A percentile compares a stretch with the other conserved stretches of the same genome.
Conservation (phyloP, 2,888 invertebrate genomes). For the Drosophila quinaria region DNA sequence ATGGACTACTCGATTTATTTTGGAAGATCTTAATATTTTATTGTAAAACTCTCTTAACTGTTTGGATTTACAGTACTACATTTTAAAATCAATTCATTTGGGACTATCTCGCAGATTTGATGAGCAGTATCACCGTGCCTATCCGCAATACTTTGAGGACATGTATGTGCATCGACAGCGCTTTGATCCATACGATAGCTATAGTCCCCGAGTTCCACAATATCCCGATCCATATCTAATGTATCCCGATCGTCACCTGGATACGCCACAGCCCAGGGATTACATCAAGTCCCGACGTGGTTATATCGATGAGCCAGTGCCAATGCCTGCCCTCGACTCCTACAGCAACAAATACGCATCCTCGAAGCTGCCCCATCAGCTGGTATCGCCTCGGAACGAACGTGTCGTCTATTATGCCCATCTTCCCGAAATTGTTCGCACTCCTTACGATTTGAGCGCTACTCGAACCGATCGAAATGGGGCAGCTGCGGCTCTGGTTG, state of each 20-base stretch:
- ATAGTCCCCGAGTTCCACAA: conserved; percentile 83
- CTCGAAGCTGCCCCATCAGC: conserved; percentile 65
- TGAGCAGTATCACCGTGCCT: conserved; percentile 83
- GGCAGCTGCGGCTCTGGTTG: conserved; percentile 24
- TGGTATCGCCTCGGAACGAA: conserved; percentile 62
- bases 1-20: too few relatives aligned
- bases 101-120: conserved; percentile 75
- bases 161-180: conserved; percentile 84
- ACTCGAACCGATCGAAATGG: conserved; percentile 50
- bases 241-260: conserved; percentile 85
- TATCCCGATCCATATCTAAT: conserved; percentile 84
- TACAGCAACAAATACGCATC: conserved; percentile 61
- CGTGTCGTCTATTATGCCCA: conserved; percentile 91
- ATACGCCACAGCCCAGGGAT: conserved; percentile 83
- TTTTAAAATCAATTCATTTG: not conserved
- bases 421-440: conserved; percentile 89
- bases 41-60: too few relatives aligned
- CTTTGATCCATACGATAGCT: conserved; percentile 85
- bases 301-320: conserved; percentile 75
- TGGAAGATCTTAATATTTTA: too few relatives aligned
- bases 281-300: conserved; percentile 63
- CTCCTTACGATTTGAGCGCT: conserved; percentile 82
- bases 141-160: conserved; percentile 84
- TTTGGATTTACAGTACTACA: not conserved
- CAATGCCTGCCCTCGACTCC: conserved; percentile 55